Percentiles rank a stretch among this genome's conserved stretches.
These are phyloP conservation scores for Lepidochrysops patricia DNA, from an alignment of 2,888 invertebrate genomes.

Conservation along the genomic window DNA sequence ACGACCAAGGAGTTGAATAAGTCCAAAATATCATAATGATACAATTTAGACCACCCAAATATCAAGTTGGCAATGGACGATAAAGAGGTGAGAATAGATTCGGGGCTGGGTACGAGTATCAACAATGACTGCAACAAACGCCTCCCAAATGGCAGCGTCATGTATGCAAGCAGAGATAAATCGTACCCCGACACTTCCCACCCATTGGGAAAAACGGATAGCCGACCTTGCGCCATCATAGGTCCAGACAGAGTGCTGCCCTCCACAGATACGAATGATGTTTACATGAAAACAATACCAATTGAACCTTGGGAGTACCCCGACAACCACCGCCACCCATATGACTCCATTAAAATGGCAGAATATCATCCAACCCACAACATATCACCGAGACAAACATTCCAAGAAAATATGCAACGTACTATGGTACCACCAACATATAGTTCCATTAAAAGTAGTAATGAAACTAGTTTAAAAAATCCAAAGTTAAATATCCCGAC, in stretches of 20 bases:
- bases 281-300: constrained; percentile 46
- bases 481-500: constrained; percentile 45
- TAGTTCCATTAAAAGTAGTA: constrained; percentile 46
- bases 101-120: constrained; percentile 49
- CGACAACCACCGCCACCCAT: constrained; percentile 49
- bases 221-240: constrained; percentile 68
- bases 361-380: constrained; percentile 56
- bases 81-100: constrained; percentile 58
- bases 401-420: constrained; percentile 70
- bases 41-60: constrained; percentile 34
- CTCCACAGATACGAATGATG: constrained; percentile 39
- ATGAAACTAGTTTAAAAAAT: constrained; percentile 48
- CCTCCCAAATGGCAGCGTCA: constrained; percentile 40
- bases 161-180: constrained; percentile 51
- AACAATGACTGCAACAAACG: constrained; percentile 58
- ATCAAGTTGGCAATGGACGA: constrained; percentile 56
- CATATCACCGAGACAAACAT: constrained; percentile 72
- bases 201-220: constrained; percentile 57
- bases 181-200: constrained; percentile 53
- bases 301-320: constrained; percentile 48
- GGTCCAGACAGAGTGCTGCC: constrained; percentile 64
- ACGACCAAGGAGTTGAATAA: constrained; percentile 7
- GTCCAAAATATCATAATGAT: constrained; percentile 46
- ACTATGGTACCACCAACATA: constrained; percentile 62
- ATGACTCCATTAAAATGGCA: constrained; percentile 47